Evolutionary conservation across 1,140 invertebrate genomes (phyloP).

Genomic region (Ericerus pela): DNA sequence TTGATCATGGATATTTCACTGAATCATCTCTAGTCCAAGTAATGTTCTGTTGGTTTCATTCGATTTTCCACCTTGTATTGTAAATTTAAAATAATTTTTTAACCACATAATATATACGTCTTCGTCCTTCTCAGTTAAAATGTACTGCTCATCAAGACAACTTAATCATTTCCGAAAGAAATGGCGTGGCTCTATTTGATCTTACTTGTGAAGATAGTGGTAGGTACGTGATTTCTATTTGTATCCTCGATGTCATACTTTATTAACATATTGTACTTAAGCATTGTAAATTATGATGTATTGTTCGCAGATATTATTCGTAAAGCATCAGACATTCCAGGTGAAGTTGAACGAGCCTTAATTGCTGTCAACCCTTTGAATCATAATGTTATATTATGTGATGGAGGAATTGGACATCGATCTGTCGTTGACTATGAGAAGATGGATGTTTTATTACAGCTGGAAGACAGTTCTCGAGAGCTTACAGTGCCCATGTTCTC

Average conservation of each 20-base stretch:
- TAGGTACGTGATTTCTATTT: not conserved
- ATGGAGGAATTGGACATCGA: not conserved
- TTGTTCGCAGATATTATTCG: not conserved
- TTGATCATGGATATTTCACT: conserved; percentile 1
- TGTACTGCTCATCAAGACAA: not conserved
- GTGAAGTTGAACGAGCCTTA: not conserved
- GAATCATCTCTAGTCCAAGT: not conserved
- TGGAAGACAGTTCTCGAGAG: not conserved
- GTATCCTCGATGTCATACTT: not conserved
- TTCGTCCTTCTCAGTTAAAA: not conserved
- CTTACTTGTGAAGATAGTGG: not conserved
- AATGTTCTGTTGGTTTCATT: not conserved
- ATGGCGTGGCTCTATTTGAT: not conserved
- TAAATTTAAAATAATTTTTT: too few relatives aligned
- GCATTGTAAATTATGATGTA: not conserved
- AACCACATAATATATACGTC: too few relatives aligned
- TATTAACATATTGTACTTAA: not conserved
- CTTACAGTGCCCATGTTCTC: not conserved
- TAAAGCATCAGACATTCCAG: not conserved
- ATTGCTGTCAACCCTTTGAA: not conserved
- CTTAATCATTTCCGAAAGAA: not conserved
- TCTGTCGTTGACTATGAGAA: not conserved
- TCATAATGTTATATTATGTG: not conserved
- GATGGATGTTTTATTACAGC: not conserved
- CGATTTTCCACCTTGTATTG: not conserved